Evolutionary conservation across 2,797 vertebrate species (phyloP).

Genomic region (Chrosomus eos): DNA sequence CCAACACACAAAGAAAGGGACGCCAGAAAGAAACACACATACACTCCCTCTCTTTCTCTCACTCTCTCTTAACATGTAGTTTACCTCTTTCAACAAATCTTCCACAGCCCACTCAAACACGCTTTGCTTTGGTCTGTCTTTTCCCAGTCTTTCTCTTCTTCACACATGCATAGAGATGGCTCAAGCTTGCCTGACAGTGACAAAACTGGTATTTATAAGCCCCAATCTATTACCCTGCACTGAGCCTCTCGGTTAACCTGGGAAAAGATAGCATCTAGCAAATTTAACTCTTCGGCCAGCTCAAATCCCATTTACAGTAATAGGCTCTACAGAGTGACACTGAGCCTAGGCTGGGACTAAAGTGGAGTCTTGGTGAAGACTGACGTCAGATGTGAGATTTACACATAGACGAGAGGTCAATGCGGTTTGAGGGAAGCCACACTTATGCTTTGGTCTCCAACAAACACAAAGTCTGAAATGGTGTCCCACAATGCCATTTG

Average conservation of each 20-base stretch:
- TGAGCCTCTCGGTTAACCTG: not conserved
- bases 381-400: slow-evolving; percentile 22
- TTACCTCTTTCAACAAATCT: slow-evolving; percentile 19
- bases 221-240: slow-evolving; percentile 7
- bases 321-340: not conserved
- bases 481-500: not conserved
- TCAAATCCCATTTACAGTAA: slow-evolving; percentile 26
- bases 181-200: not conserved
- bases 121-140: slow-evolving; percentile 29
- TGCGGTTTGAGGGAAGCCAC: slow-evolving; percentile 23
- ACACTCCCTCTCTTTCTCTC: slow-evolving; percentile 39
- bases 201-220: slow-evolving; percentile 25
- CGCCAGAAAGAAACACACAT: slow-evolving; percentile 38
- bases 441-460: slow-evolving; percentile 34
- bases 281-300: slow-evolving; percentile 27
- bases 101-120: slow-evolving; percentile 28
- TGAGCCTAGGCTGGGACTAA: slow-evolving; percentile 11
- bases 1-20: slow-evolving; percentile 36
- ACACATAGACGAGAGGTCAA: slow-evolving; percentile 17
- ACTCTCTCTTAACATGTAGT: slow-evolving; percentile 32
- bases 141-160: slow-evolving; percentile 13
- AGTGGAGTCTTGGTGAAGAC: slow-evolving; percentile 14
- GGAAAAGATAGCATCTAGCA: slow-evolving; percentile 20
- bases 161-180: not conserved
- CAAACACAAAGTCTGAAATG: slow-evolving; percentile 16